phyloP scores from a whole-genome alignment of 2,797 vertebrate species.

The Ctenopoma kingsleyae region DNA sequence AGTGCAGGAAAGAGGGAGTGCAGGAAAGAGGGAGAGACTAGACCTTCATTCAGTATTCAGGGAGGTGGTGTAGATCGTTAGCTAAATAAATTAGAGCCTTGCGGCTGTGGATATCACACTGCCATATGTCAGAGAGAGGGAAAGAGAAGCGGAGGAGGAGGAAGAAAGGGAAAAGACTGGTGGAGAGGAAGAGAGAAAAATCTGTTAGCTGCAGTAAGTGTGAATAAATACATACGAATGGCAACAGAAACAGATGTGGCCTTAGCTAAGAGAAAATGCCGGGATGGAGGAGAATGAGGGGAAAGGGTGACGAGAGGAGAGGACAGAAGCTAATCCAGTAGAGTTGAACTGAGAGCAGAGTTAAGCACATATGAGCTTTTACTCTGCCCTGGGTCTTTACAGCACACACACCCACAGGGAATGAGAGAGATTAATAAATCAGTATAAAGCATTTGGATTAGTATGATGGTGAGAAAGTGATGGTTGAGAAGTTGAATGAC shows the following conservation, averaged over 20 bases:
- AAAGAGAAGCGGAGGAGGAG: constrained; percentile 10
- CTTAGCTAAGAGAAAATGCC: constrained; percentile 36
- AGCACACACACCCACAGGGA: constrained; percentile 3
- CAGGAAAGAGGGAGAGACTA: constrained; percentile 50
- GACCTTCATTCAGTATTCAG: constrained; percentile 78
- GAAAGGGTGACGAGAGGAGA: constrained; percentile 42
- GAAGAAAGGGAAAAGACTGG: constrained; percentile 44
- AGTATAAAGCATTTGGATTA: constrained; percentile 49
- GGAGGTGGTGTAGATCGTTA: constrained; percentile 80
- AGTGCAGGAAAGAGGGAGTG: constrained; percentile 34
- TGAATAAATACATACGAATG: constrained; percentile 75
- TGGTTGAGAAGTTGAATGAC: constrained; percentile 28
- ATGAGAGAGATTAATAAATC: constrained; percentile 61
- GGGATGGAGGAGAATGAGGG: constrained; percentile 19
- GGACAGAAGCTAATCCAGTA: constrained; percentile 70
- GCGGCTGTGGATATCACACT: constrained; percentile 81
- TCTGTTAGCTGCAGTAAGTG: constrained; percentile 65
- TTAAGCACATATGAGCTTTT: constrained; percentile 72
- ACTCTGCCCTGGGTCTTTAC: constrained; percentile 54
- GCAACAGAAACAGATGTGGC: constrained; percentile 66
- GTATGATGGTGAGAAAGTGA: constrained; percentile 32
- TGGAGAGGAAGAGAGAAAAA: constrained; percentile 56
- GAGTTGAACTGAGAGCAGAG: constrained; percentile 66
- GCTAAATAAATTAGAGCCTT: constrained; percentile 82
- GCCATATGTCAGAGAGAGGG: constrained; percentile 75